A percentile compares a stretch with the other conserved stretches of the same genome.
phyloP scores from a whole-genome alignment of 2,888 invertebrate species.

The Apotomis capreana region DNA sequence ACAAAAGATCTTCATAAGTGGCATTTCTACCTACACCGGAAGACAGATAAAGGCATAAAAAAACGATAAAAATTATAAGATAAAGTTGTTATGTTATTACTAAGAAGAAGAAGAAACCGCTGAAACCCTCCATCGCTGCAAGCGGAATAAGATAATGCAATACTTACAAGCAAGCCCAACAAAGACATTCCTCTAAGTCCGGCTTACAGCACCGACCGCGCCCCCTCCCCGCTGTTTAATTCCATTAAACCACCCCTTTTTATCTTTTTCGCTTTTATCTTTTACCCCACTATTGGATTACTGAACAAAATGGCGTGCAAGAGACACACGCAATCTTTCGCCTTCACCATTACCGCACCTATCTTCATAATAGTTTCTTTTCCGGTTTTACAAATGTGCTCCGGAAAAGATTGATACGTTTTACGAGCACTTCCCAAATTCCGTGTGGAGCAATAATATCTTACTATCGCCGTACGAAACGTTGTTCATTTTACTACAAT shows the following conservation, averaged over 20 bases:
- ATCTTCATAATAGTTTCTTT: conserved; percentile 61
- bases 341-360: conserved; percentile 65
- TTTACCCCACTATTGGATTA: conserved; percentile 78
- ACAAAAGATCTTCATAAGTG: too few species aligned
- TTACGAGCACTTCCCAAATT: conserved; percentile 20
- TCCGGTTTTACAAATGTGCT: conserved; percentile 43
- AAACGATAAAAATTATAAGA: too few species aligned
- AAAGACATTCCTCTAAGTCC: conserved; percentile 78
- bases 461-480: conserved; percentile 15
- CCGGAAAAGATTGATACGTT: conserved; percentile 15
- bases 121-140: conserved; percentile 31
- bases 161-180: conserved; percentile 58
- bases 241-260: conserved; percentile 82
- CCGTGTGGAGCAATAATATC: conserved; percentile 20
- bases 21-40: too few species aligned
- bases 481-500: conserved; percentile 31
- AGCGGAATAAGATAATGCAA: conserved; percentile 40
- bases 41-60: neutral
- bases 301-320: conserved; percentile 77
- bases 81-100: neutral
- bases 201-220: conserved; percentile 64
- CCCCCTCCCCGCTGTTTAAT: conserved; percentile 74
- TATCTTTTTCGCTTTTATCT: conserved; percentile 81
- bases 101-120: conserved; percentile 25
- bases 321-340: conserved; percentile 77